phyloP scores from a whole-genome alignment of 2,113 vertebrate species.

The Microtus oregoni region DNA sequence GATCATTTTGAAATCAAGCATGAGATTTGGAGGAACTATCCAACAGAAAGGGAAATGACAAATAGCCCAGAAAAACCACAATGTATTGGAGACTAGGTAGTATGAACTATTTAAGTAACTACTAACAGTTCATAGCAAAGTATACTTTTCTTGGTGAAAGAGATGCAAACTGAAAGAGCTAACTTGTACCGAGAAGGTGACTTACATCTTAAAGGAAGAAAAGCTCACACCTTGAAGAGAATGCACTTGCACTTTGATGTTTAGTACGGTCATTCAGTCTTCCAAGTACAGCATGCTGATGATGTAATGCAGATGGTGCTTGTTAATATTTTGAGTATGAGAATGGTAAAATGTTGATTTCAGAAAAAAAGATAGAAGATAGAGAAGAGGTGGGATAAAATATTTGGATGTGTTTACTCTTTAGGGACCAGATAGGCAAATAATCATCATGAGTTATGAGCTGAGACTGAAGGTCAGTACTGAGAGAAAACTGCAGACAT shows the following conservation, averaged over 20 bases:
- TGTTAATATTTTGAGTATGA: neutral
- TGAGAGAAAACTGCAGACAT: neutral
- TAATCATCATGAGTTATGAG: neutral
- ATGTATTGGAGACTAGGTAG: neutral
- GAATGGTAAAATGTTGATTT: neutral
- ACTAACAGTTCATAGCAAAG: neutral
- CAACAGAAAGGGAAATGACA: slow-evolving; percentile 4
- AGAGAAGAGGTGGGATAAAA: neutral
- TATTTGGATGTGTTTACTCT: neutral
- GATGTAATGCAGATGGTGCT: neutral
- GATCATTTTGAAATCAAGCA: neutral
- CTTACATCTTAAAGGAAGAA: neutral
- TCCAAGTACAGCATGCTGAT: neutral
- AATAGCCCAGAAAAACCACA: neutral
- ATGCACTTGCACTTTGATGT: neutral
- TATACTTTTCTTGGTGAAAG: neutral
- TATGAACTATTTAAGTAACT: neutral
- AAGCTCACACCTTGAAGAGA: neutral
- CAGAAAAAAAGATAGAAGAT: neutral
- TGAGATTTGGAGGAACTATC: neutral
- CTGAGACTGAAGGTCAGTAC: neutral
- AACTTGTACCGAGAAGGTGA: neutral
- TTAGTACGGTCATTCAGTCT: neutral
- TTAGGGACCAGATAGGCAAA: neutral
- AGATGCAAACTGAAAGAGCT: neutral